Percentiles rank a stretch among this genome's conserved stretches.
Conservation (phyloP, 2,888 invertebrate species). For the Brenthis daphne region DNA sequence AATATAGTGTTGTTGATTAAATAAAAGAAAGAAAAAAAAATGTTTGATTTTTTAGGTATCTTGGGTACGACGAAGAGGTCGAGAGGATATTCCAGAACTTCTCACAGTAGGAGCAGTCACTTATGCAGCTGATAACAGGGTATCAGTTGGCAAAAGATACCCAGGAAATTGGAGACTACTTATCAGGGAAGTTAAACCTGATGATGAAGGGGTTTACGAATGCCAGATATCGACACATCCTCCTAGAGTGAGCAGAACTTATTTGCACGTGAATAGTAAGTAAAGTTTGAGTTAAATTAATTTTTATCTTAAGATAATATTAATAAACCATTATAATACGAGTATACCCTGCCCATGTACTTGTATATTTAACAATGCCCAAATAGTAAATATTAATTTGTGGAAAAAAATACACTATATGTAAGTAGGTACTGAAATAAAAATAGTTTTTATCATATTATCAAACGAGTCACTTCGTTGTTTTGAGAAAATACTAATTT, state of each 20-base stretch:
- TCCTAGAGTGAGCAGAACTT: slow-evolving; percentile 85
- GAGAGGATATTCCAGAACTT: slow-evolving; percentile 84
- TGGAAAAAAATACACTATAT: background rate
- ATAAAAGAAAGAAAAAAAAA: background rate
- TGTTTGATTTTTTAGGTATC: slow-evolving; percentile 76
- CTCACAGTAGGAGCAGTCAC: slow-evolving; percentile 87
- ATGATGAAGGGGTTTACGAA: slow-evolving; percentile 86
- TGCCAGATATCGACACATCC: slow-evolving; percentile 89
- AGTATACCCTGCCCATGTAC: background rate
- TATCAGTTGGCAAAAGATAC: slow-evolving; percentile 84
- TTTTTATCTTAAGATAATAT: too few relatives aligned
- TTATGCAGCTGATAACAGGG: slow-evolving; percentile 85
- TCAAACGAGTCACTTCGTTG: background rate
- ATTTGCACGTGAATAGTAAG: slow-evolving; percentile 86
- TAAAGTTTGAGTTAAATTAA: slow-evolving; percentile 23
- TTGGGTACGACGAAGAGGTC: slow-evolving; percentile 85
- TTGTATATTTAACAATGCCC: background rate
- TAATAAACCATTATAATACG: too few relatives aligned
- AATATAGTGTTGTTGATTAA: too few relatives aligned
- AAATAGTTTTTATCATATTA: background rate
- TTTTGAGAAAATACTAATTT: background rate
- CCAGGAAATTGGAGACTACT: slow-evolving; percentile 85
- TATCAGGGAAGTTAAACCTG: slow-evolving; percentile 85
- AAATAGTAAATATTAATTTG: background rate
- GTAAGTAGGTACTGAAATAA: background rate